A percentile compares a stretch with the other conserved stretches of the same genome.
Evolutionary conservation across 1,140 invertebrate genomes (phyloP).

Genomic region (Onthophagus taurus): DNA sequence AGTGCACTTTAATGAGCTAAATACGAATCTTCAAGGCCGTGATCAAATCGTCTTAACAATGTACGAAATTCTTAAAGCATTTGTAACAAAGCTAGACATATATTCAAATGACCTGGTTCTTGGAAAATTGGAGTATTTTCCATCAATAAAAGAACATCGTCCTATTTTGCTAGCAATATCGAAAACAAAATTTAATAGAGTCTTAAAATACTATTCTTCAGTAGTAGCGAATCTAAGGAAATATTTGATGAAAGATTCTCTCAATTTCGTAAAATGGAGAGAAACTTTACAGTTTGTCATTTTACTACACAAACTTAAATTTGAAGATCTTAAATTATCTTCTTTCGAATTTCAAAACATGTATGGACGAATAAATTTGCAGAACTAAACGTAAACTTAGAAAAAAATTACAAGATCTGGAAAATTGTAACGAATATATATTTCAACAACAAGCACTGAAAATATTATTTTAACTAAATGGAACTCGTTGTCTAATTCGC

Average conservation of each 20-base stretch:
- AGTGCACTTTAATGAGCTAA: not conserved
- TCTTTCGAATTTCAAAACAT: not conserved
- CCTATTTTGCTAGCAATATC: not conserved
- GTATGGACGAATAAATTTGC: not conserved
- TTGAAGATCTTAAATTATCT: not conserved
- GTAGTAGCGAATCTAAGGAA: not conserved
- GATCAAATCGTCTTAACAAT: conserved; percentile 1
- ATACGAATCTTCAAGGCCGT: not conserved
- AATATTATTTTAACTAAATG: not conserved
- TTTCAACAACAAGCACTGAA: conserved; percentile 1
- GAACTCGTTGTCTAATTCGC: not conserved
- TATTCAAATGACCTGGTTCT: conserved; percentile 1
- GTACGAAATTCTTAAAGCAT: not conserved
- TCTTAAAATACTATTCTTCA: conserved; percentile 1
- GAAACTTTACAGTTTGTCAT: conserved; percentile 1
- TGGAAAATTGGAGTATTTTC: not conserved
- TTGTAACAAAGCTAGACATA: not conserved
- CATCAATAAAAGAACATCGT: not conserved
- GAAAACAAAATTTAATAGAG: not conserved
- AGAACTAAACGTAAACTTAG: not conserved
- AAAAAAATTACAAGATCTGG: not conserved
- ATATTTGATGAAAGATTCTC: not conserved
- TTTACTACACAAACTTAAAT: not conserved
- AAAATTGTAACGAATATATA: conserved; percentile 1
- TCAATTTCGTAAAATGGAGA: conserved; percentile 1